Percentiles rank a stretch among this genome's conserved stretches.
Evolutionary conservation across 2,113 vertebrate species (phyloP).

Genomic region (Meles meles): DNA sequence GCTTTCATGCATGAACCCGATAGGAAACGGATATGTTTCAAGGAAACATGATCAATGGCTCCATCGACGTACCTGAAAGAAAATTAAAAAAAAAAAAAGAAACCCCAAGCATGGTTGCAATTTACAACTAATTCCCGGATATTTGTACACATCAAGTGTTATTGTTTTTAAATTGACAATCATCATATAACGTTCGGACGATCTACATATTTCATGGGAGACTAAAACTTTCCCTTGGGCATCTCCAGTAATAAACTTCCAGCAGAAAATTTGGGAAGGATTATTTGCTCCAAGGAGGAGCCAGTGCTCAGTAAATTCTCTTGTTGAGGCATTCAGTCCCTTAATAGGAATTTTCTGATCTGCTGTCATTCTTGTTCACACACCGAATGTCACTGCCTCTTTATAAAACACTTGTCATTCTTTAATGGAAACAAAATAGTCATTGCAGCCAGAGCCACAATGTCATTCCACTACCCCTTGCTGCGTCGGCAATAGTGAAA

Average conservation of each 20-base stretch:
- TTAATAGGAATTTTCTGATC: conserved; percentile 89
- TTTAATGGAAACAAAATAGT: conserved; percentile 92
- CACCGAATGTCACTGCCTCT: conserved; percentile 85
- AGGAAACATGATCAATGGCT: background rate
- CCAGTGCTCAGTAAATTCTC: conserved; percentile 78
- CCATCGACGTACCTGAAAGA: background rate
- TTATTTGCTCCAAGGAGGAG: conserved; percentile 80
- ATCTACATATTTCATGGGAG: conserved; percentile 78
- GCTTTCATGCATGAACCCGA: background rate
- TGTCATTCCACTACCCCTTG: conserved; percentile 89
- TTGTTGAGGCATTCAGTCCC: conserved; percentile 86
- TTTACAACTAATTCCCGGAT: conserved; percentile 31
- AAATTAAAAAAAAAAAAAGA: background rate
- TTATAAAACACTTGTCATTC: conserved; percentile 88
- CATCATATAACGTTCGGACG: conserved; percentile 50
- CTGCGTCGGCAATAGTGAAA: conserved; percentile 89
- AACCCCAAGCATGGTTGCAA: background rate
- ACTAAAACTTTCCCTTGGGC: conserved; percentile 73
- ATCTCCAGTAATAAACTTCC: conserved; percentile 80
- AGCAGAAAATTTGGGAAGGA: conserved; percentile 77
- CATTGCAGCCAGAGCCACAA: conserved; percentile 86
- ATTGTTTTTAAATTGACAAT: conserved; percentile 79
- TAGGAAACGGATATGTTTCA: background rate
- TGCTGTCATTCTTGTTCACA: conserved; percentile 87
- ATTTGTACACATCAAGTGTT: conserved; percentile 54